Conservation (phyloP, 1,140 invertebrate genomes). For the Heterodera carotae region DNA sequence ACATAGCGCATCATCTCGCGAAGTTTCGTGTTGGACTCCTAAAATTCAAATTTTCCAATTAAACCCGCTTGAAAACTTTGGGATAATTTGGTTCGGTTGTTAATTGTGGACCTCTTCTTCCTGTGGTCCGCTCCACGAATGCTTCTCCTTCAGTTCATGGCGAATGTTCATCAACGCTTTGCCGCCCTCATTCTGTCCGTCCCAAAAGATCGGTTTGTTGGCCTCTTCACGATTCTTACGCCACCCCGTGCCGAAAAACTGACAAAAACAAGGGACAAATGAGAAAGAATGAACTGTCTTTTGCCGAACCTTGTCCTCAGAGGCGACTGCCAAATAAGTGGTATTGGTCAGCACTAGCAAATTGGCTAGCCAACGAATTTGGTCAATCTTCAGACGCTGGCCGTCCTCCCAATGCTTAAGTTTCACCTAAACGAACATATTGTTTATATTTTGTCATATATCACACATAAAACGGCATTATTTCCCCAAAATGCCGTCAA, state of each 20-base stretch:
- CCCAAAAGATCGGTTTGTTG: conserved; percentile 60
- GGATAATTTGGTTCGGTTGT: no score
- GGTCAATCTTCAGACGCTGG: conserved; percentile 54
- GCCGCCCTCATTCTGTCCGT: conserved; percentile 55
- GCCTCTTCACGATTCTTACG: conserved; percentile 61
- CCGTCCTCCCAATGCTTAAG: conserved; percentile 51
- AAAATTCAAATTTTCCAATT: no score
- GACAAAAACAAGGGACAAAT: neutral
- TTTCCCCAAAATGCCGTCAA: no score
- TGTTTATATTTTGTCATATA: no score
- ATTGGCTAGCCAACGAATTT: conserved; percentile 54
- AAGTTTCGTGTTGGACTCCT: conserved; percentile 19
- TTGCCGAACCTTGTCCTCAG: conserved; percentile 52
- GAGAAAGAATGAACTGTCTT: no score
- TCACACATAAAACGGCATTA: no score
- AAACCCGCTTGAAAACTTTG: no score
- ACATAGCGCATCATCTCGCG: conserved; percentile 43
- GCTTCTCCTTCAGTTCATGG: conserved; percentile 39
- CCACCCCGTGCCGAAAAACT: conserved; percentile 60
- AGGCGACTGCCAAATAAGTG: conserved; percentile 55
- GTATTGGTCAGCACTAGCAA: conserved; percentile 46
- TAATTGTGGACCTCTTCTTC: conserved; percentile 50
- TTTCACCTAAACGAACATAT: conserved; percentile 42
- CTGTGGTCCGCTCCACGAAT: conserved; percentile 41
- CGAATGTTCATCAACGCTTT: conserved; percentile 57